A percentile compares a stretch with the other conserved stretches of the same genome.
Evolutionary conservation across 2,797 vertebrate species (phyloP).

Genomic region (Sebastes hubbsi): DNA sequence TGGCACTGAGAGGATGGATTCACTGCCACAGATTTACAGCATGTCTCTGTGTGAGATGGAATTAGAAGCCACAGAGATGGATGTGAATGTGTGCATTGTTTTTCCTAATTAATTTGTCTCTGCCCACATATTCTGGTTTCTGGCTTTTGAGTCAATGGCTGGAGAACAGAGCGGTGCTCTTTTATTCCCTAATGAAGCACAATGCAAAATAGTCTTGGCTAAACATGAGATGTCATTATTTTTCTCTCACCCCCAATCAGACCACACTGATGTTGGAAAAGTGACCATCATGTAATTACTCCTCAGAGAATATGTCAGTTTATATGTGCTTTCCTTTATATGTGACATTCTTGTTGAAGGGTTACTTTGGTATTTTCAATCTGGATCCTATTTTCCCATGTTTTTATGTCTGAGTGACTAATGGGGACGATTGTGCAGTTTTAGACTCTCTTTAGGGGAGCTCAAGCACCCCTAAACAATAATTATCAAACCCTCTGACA

Average conservation of each 20-base stretch:
- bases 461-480: too few species aligned
- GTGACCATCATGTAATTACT: neutral
- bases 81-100: neutral
- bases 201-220: neutral
- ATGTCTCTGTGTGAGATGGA: neutral
- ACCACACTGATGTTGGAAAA: neutral
- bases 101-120: neutral
- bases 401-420: neutral
- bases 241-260: neutral
- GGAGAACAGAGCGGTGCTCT: neutral
- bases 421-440: neutral
- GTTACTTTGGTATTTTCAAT: neutral
- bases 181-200: slow-evolving; percentile 4
- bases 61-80: neutral
- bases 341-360: neutral
- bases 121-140: slow-evolving; percentile 23
- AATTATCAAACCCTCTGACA: too few species aligned
- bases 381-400: neutral
- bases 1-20: slow-evolving; percentile 20
- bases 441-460: too few species aligned
- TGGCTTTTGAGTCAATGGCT: slow-evolving; percentile 4
- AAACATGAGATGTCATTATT: neutral
- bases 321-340: neutral
- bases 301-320: neutral
- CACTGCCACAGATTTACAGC: slow-evolving; percentile 4